These are phyloP conservation scores for Eumerus sabulonum DNA, from an alignment of 2,888 invertebrate species.

Conservation along the genomic window DNA sequence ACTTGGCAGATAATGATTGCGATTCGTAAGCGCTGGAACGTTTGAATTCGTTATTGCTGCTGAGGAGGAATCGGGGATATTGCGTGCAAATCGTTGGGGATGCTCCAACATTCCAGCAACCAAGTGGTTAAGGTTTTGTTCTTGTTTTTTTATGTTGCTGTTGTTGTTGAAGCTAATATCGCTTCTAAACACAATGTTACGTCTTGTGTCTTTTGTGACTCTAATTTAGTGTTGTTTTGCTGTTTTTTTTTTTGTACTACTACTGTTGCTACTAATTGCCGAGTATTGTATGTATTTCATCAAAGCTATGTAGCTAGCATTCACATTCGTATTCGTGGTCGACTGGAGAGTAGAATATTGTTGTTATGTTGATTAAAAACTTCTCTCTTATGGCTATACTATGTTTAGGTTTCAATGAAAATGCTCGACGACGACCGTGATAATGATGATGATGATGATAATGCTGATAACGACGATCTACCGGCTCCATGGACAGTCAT, in stretches of 20 bases:
- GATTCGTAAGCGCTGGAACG: conserved; percentile 76
- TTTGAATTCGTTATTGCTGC: conserved; percentile 79
- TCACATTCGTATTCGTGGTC: too few relatives aligned
- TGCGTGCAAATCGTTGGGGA: conserved; percentile 84
- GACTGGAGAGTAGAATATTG: conserved; percentile 39
- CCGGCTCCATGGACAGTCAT: conserved; percentile 68
- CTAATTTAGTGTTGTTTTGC: neutral
- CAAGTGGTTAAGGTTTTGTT: conserved; percentile 42
- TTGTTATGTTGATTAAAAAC: conserved; percentile 60
- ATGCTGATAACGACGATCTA: conserved; percentile 31
- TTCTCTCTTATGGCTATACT: conserved; percentile 29
- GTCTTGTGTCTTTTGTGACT: neutral
- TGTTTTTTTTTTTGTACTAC: conserved; percentile 9
- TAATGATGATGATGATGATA: neutral
- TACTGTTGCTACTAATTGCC: conserved; percentile 41
- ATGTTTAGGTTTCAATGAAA: conserved; percentile 62
- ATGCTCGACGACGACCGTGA: conserved; percentile 54
- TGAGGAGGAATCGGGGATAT: conserved; percentile 82
- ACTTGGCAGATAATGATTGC: conserved; percentile 71
- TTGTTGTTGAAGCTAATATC: conserved; percentile 47
- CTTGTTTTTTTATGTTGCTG: conserved; percentile 32
- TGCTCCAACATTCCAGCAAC: conserved; percentile 79
- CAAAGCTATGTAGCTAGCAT: too few relatives aligned
- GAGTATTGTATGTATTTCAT: conserved; percentile 36
- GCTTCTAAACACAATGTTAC: conserved; percentile 26